These are phyloP conservation scores for Syndactyla subalaris DNA, from an alignment of 2,797 vertebrate species.

Conservation along the genomic window DNA sequence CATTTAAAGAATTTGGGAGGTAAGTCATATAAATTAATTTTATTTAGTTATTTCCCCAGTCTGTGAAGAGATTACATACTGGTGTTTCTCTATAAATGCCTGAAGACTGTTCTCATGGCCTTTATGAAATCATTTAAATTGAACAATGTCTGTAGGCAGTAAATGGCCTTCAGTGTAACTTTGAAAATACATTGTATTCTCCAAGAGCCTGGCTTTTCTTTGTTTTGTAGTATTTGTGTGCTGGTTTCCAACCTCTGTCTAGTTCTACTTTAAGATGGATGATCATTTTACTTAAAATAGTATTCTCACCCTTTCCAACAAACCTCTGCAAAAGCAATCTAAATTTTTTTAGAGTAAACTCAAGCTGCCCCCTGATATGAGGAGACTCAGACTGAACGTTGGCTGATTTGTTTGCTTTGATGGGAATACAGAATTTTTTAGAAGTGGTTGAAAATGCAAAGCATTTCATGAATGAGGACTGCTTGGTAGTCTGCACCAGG, in stretches of 20 bases:
- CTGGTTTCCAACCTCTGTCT: neutral
- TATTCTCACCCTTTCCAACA: neutral
- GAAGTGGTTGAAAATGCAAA: neutral
- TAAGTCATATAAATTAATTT: neutral
- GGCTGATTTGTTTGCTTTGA: neutral
- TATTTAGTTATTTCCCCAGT: neutral
- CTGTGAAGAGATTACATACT: neutral
- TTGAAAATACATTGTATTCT: neutral
- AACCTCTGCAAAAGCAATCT: neutral
- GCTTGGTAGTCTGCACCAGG: neutral
- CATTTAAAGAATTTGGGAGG: neutral
- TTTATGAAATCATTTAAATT: neutral
- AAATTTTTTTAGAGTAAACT: neutral
- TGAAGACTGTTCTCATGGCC: neutral
- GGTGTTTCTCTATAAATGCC: neutral
- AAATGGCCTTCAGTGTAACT: neutral
- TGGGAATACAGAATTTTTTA: neutral
- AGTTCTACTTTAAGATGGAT: neutral
- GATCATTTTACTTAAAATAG: neutral
- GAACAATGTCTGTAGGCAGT: neutral
- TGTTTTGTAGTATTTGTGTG: neutral
- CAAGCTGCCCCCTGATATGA: neutral
- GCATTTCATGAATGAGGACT: neutral
- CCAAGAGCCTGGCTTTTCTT: neutral
- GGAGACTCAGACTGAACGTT: neutral